These are phyloP conservation scores for Seladonia tumulorum DNA, from an alignment of 2,888 invertebrate species.

Conservation along the genomic window DNA sequence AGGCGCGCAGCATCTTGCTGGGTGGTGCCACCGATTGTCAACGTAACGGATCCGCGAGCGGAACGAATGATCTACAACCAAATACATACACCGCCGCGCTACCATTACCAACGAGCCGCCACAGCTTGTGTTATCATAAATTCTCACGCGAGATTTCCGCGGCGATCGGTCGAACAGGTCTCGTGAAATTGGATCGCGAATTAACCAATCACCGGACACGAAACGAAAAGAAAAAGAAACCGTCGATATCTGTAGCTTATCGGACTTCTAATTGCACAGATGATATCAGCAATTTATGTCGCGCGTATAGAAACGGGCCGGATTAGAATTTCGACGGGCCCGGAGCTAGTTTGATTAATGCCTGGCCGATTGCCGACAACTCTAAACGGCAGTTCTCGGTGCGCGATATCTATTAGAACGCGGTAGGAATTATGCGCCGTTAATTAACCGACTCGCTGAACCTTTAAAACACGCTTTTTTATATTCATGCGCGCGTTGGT, in stretches of 20 bases:
- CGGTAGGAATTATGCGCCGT: slow-evolving; percentile 51
- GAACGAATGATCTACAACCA: not conserved
- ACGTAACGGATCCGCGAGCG: slow-evolving; percentile 49
- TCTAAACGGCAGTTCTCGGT: slow-evolving; percentile 32
- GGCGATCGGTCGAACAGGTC: not conserved
- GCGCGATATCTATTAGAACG: slow-evolving; percentile 57
- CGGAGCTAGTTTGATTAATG: slow-evolving; percentile 72
- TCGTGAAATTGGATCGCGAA: slow-evolving; percentile 16
- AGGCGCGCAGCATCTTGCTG: slow-evolving; percentile 72
- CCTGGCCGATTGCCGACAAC: slow-evolving; percentile 63
- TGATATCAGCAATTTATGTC: slow-evolving; percentile 46
- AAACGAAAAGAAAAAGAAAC: too few species aligned
- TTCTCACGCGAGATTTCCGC: slow-evolving; percentile 13
- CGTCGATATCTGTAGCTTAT: slow-evolving; percentile 21
- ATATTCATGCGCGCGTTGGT: not conserved
- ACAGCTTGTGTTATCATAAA: not conserved
- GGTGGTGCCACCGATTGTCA: slow-evolving; percentile 76
- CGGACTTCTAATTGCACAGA: slow-evolving; percentile 52
- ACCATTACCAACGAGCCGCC: not conserved
- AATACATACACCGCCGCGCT: not conserved
- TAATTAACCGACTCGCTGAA: slow-evolving; percentile 56
- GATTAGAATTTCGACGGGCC: slow-evolving; percentile 48
- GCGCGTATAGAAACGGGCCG: slow-evolving; percentile 12
- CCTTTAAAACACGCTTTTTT: slow-evolving; percentile 32
- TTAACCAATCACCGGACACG: not conserved